Evolutionary conservation across 1,140 invertebrate species (phyloP), one percentile per base, ranked within the genome.

Genomic region (Lepeophtheirus salmonis): DNA sequence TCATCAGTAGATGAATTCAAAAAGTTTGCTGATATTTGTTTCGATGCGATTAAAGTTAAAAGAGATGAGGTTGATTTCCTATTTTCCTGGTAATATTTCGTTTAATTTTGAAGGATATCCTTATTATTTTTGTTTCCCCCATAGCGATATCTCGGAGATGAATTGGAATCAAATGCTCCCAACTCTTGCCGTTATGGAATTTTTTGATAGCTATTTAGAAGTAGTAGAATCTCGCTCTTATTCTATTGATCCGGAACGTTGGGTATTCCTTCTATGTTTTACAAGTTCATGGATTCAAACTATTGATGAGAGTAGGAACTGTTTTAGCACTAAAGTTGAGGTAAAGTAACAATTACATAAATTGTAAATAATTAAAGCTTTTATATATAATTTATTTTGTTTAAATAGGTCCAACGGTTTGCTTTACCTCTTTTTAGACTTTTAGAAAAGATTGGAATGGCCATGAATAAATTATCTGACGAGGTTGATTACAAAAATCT

Each of bases 251-350:
- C n/a, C 30, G 6, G 30, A 41, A n/a, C 73, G 78, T 41, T 83
- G 82, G 81, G 81, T 83, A 69, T 76, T 78, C 58, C 74, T 79
- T 51, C 70, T 81, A 12, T 77, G 83, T 64, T 77, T 75, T n/a
- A 65, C 80, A 1, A 74, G 76, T 10, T 75, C 76, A 1, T 83
- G 81, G 81, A 73, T 78, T 49, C 70, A 74, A 50, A 61, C 62
- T 25, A 48, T 66, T 78, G 72, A 70, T n/a, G 64, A 65, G 30
- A 62, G 61, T n/a, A 41, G n/a, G n/a, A n/a, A 41, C 6, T 6
- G 6, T n/a, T 41, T 41, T 41, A n/a, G 6, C 6, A 41, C 30
- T 10, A 6, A n/a, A 41, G 30, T 41, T 41, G 30, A 41, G 30
- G 30, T 41, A 41, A 41, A n/a, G 30, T 10, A 41, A 56, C 59